Evolutionary conservation across 2,888 invertebrate genomes (phyloP), one percentile per base, ranked within the genome.

Genomic region (Nymphalis urticae): DNA sequence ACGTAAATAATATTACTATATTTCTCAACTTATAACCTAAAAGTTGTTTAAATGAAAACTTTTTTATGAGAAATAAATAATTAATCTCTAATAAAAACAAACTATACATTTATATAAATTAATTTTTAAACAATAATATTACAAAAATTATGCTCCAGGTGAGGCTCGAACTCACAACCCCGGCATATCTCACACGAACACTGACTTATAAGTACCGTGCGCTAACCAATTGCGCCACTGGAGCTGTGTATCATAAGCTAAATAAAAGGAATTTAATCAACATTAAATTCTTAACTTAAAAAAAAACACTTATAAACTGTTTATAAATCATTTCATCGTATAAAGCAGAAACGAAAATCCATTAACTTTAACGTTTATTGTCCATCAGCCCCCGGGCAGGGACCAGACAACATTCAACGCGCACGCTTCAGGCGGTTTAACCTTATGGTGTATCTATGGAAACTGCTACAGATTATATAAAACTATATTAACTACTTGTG

Each of bases 81-180:
- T 27, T 27, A 27, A 27, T 27, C 5, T 27, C 3, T 32, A 0
- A 32, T 32, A 32, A 6, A 32, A 6, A 32, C 27, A 27, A 27
- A 27, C 27, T 27, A 27, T 27, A 27, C 27, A 27, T 27, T 27
- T 27, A 6, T 32, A 0, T 6, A 32, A 32, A 6, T 32, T 6
- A 32, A 6, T 32, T 32, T 32, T 6, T 32, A 32, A 32, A 0
- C 27, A 6, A 32, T 32, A 32, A 32, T 32, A 32, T 32, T 6
- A 32, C 27, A 70, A 93, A 93, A 93, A 89, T 89, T 87, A 89
- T 97, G 97, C 97, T 96, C 97, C 97, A 97, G 97, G 97, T 97
- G 98, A 98, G 98, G 98, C 97, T 98, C 98, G 98, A 98, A 98
- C 98, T 98, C 98, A 97, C 97, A 98, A 98, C 98, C 97, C 97